Evolutionary conservation across 1,140 invertebrate genomes (phyloP), one percentile per base, ranked within the genome.

Genomic region (Drosophila rhopaloa): DNA sequence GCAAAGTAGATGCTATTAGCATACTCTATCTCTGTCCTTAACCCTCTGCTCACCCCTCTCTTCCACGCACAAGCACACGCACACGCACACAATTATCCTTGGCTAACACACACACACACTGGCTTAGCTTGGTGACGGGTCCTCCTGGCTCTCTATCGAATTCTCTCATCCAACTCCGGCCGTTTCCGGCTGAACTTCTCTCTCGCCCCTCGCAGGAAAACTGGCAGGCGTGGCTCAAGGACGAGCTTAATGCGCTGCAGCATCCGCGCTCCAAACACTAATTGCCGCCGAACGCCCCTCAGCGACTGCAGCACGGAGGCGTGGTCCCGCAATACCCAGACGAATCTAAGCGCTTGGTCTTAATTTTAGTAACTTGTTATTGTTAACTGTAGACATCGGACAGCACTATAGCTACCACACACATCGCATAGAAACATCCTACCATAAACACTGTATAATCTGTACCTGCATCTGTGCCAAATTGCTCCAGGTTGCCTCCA

Each of bases 301-400:
- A 13, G 10, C 82, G 70, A 65, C 68, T 67, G 74, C 65, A 56
- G 35, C 56, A 32, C 29, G 56, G 46, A 40, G 67, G 50, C 41
- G 35, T 65, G 56, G 35, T 40, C 75, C 61, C 43, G 66, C 78
- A 68, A 81, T 62, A 86, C 60, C 44, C 75, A 61, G 54, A 81
- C 35, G 63, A 71, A 80, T 56, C 55, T 75, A 72, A 81, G 68
- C 73, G 81, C 80, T 81, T 78, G 80, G 63, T 78, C 50, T 50
- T 89, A 89, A 66, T 78, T 78, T 84, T 85, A 89, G 84, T 84
- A 67, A 89, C 76, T 88, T 88, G 84, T 88, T 88, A 89, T 89
- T 89, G 80, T 89, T 89, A 89, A 79, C 78, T 80, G 38, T 89
- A 81, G 68, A 72, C 66, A 74, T 79, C 66, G 62, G 76, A 72